Base-by-base conservation (phyloP, 2,113 vertebrate genomes). In the Uropsilus gracilis region DNA sequence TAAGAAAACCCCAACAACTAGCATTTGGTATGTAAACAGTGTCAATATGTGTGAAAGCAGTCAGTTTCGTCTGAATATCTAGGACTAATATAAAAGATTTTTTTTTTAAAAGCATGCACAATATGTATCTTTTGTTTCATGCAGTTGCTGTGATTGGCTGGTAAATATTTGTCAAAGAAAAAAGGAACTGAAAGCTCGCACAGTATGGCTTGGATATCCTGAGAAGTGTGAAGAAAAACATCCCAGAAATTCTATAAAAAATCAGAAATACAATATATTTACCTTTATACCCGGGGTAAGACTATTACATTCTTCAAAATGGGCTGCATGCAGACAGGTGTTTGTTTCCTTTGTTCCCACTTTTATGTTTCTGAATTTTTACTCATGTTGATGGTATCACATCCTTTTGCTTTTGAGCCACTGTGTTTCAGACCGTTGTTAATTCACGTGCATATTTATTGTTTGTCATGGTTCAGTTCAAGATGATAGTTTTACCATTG, bases 201-300 rank as follows among this genome's bases (percentile, higher is more conserved):
- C 99, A 0, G 99, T 99, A 22, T 99, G 99, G 99, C 99, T 99
- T 12, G 99, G 99, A 92, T 98, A 98, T 97, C 99, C 99, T 4
- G 99, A 99, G 97, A 99, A 99, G 94, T 99, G 99, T 95, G 99
- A 99, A 97, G 99, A 99, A 96, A 99, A 99, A 93, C 99, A 99
- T 97, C 99, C 99, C 39, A 99, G 98, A 97, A 99, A 99, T 89
- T 97, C 98, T 94, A 99, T 99, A 97, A 99, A 99, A 98, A 99
- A 99, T 98, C 99, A 99, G 96, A 99, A 99, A 97, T 99, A 99
- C 98, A 99, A 99, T 97, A 3, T 99, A 97, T 97, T 99, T 97
- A 99, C 99, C 97, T 99, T 99, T 96, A 99, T 99, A 97, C 99
- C 99, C 94, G 99, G 99, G 99, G 99, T 99, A 98, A 99, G 99